Evolutionary conservation across 2,113 vertebrate genomes (phyloP), one percentile per base, ranked within the genome.

Genomic region (Bombycilla garrulus): DNA sequence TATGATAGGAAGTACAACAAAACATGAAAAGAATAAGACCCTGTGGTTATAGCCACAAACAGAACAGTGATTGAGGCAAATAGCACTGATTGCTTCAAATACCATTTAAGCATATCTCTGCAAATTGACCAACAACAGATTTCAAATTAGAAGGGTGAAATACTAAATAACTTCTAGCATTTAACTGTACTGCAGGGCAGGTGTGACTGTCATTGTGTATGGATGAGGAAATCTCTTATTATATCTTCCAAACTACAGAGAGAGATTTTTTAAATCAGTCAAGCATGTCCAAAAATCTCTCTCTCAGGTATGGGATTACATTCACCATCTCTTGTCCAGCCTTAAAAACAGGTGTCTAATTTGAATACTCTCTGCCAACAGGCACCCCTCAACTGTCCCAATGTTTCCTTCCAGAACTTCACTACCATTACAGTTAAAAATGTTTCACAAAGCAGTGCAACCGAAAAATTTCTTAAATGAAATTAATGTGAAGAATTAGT

Each of bases 171-270:
- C 29, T 47, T 74, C 11, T 56, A 89, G n/a, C 9, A 79, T 28
- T 36, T 72, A 76, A 33, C 7, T 28, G 3, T 36, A 40, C 23
- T 0, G 0, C 35, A 66, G 36, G 42, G 19, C 36, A 71, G 26
- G 31, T 86, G 38, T 45, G 33, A 38, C 44, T 9, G 54, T 26
- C 36, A 29, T 4, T 62, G 56, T 25, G 10, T 11, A 71, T 5
- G 10, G 35, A 67, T 10, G 26, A 80, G 18, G 71, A 78, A 65
- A 60, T 50, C 17, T 66, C 20, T 48, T 48, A 15, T 20, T 57
- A 26, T 15, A 20, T n/a, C 28, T 76, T 69, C 29, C 53, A 76
- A 53, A 88, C 5, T n/a, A 76, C 7, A 71, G 33, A 58, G 44
- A 58, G 3, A 42, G 9, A 48, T 71, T 33, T 33, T 28, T 9